Evolutionary conservation across 1,140 invertebrate genomes (phyloP).

Genomic region (Whitmania pigra): DNA sequence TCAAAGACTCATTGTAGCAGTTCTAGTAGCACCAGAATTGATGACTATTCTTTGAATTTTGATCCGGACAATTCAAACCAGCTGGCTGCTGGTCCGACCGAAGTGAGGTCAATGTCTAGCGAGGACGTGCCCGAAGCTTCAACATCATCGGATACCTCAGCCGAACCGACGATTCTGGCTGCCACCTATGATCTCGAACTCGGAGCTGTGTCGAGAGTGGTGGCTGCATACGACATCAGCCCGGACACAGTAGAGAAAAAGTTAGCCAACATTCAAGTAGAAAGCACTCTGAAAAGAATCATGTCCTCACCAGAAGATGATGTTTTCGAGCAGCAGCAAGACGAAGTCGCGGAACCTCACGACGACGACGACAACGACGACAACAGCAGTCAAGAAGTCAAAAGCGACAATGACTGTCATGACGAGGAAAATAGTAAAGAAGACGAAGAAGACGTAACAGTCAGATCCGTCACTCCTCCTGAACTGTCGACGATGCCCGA

Average conservation of each 20-base stretch:
- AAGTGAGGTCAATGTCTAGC: conserved; percentile 30
- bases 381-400: conserved; percentile 1
- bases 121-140: conserved; percentile 38
- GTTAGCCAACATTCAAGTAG: conserved; percentile 23
- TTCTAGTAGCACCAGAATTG: neutral
- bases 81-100: neutral
- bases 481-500: no score
- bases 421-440: conserved; percentile 14
- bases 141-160: conserved; percentile 34
- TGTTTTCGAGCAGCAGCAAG: conserved; percentile 39
- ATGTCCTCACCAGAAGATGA: conserved; percentile 43
- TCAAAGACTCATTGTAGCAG: neutral
- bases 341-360: neutral
- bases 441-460: conserved; percentile 15
- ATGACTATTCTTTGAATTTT: neutral
- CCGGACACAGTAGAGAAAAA: conserved; percentile 39
- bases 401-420: neutral
- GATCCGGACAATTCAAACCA: neutral
- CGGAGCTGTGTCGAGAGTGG: conserved; percentile 38
- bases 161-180: conserved; percentile 39
- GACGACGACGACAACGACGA: neutral
- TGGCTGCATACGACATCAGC: conserved; percentile 38
- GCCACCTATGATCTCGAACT: conserved; percentile 41
- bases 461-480: no score
- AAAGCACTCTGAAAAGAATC: neutral